phyloP scores from a whole-genome alignment of 2,888 invertebrate species.

The Tachina grossa region DNA sequence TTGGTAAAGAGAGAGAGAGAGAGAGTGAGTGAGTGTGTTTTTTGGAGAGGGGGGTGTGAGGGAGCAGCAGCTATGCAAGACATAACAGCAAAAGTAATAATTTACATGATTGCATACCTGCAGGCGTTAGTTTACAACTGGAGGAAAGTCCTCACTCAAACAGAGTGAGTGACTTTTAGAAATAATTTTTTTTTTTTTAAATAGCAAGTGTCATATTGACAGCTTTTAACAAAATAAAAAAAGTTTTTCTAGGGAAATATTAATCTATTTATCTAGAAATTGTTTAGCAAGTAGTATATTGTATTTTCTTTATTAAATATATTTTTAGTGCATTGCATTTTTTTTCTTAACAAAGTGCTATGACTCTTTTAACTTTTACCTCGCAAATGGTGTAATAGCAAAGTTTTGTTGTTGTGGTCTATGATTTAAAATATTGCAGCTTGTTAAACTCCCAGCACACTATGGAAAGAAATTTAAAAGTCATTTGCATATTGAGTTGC shows the following conservation, averaged over 20 bases:
- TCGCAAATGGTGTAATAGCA: slow-evolving; percentile 23
- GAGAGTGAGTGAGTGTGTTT: too few species aligned
- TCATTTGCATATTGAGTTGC: slow-evolving; percentile 68
- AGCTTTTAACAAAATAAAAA: slow-evolving; percentile 2
- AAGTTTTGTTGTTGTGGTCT: not conserved
- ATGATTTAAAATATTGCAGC: not conserved
- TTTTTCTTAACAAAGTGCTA: too few species aligned
- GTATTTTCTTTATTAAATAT: too few species aligned
- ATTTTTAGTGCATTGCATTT: too few species aligned
- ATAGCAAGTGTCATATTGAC: slow-evolving; percentile 33
- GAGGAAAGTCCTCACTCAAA: slow-evolving; percentile 7
- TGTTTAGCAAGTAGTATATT: too few species aligned
- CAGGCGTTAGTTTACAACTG: slow-evolving; percentile 8
- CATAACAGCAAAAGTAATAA: slow-evolving; percentile 53
- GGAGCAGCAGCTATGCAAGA: not conserved
- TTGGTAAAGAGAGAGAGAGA: too few species aligned
- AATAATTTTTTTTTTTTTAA: slow-evolving; percentile 43
- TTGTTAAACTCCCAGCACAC: slow-evolving; percentile 17
- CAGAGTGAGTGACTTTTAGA: slow-evolving; percentile 28
- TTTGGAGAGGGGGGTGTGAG: too few species aligned
- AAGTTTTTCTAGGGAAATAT: not conserved
- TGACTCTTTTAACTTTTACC: not conserved
- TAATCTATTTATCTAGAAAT: too few species aligned
- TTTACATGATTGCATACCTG: slow-evolving; percentile 63
- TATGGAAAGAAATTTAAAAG: slow-evolving; percentile 56